Evolutionary conservation across 2,113 vertebrate species (phyloP).

Genomic region (Nothoprocta pentlandii): DNA sequence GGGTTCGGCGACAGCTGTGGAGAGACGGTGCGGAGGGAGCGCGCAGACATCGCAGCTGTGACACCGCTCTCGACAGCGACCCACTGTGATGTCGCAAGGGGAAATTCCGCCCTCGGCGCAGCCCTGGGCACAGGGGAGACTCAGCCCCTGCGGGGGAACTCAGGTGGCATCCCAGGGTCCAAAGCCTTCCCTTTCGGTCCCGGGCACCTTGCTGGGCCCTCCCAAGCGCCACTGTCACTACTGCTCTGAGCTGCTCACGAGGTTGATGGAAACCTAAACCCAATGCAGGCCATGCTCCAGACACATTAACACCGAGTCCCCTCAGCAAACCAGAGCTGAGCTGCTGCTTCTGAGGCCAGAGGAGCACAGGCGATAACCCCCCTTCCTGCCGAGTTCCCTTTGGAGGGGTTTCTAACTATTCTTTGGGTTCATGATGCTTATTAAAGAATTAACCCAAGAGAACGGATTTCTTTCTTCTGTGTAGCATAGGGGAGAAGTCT

Average conservation of each 20-base stretch:
- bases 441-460: neutral
- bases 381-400: neutral
- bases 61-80: accelerated
- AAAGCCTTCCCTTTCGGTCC: neutral
- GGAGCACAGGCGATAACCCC: accelerated
- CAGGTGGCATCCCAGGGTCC: neutral
- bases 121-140: neutral
- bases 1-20: neutral
- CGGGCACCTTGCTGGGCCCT: neutral
- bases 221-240: neutral
- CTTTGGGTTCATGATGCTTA: neutral
- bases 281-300: accelerated
- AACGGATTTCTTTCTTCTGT: neutral
- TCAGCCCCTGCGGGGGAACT: neutral
- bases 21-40: neutral
- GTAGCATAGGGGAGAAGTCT: neutral
- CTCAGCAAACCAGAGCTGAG: neutral
- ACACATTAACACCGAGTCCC: neutral
- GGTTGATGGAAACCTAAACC: neutral
- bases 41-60: too few species aligned
- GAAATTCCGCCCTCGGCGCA: neutral
- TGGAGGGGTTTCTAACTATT: neutral
- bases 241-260: accelerated
- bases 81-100: accelerated
- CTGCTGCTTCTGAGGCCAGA: neutral